Conservation (phyloP, 23 tunicate species). For the Ciona savignyi region DNA sequence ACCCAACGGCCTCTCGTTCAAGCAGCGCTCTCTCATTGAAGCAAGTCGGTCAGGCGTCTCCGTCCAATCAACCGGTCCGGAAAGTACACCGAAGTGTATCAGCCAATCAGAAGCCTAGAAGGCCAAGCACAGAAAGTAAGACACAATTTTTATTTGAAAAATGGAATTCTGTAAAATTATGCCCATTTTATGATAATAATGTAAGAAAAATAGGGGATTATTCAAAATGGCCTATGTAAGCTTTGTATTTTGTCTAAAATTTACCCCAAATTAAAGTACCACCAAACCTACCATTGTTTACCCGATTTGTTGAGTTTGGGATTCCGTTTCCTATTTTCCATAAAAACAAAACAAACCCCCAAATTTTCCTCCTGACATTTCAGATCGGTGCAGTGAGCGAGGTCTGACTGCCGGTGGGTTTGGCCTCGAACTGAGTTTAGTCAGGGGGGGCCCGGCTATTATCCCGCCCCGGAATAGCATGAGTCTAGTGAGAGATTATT, state of each 20-base stretch:
- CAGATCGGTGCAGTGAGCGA: not conserved
- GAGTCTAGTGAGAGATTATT: constrained; percentile 9
- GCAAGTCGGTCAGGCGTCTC: constrained; percentile 41
- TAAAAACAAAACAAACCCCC: too few relatives aligned
- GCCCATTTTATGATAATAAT: too few relatives aligned
- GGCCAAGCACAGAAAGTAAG: constrained; percentile 40
- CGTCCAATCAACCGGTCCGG: constrained; percentile 23
- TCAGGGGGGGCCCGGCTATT: not conserved
- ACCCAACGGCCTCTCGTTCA: constrained; percentile 56
- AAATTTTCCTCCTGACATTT: not conserved
- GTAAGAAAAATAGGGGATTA: too few relatives aligned
- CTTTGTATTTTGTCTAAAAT: too few relatives aligned
- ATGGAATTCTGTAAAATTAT: too few relatives aligned
- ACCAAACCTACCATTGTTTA: too few relatives aligned
- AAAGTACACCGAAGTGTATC: constrained; percentile 70
- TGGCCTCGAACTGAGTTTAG: not conserved
- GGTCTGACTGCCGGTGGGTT: not conserved
- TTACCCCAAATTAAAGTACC: too few relatives aligned
- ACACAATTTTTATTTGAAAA: too few relatives aligned
- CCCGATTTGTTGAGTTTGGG: too few relatives aligned
- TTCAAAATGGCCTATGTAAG: too few relatives aligned
- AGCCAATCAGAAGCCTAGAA: constrained; percentile 48
- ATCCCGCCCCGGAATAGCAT: not conserved
- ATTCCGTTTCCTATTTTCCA: too few relatives aligned
- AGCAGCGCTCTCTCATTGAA: constrained; percentile 84